Conservation (phyloP, 2,797 vertebrate genomes). For the Sciaenops ocellatus region DNA sequence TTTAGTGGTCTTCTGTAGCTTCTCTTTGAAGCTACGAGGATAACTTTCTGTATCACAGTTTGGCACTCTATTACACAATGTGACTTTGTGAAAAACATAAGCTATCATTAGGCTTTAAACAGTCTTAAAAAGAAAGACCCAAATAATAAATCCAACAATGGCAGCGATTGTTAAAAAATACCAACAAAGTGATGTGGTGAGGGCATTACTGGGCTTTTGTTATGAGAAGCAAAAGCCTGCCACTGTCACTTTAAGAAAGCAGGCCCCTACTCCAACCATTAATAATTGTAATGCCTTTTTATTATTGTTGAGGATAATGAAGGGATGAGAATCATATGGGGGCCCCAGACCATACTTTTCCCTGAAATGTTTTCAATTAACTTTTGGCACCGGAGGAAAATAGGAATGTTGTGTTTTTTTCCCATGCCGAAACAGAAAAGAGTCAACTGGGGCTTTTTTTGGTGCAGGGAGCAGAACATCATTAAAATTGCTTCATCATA, state of each 20-base stretch:
- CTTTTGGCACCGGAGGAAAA: constrained; percentile 91
- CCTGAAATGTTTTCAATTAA: constrained; percentile 97
- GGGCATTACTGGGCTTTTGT: constrained; percentile 49
- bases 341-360: constrained; percentile 69
- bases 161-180: constrained; percentile 31
- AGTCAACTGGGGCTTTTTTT: constrained; percentile 62
- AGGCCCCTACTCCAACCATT: constrained; percentile 85
- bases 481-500: constrained; percentile 93
- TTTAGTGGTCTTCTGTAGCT: neutral
- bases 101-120: constrained; percentile 1
- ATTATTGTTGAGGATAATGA: constrained; percentile 89
- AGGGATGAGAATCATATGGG: constrained; percentile 82
- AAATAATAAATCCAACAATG: constrained; percentile 44
- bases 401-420: constrained; percentile 87
- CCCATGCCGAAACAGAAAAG: constrained; percentile 90
- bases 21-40: neutral
- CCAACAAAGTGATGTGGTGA: constrained; percentile 21
- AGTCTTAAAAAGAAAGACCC: neutral
- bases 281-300: constrained; percentile 91
- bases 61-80: neutral
- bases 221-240: constrained; percentile 37
- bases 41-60: neutral
- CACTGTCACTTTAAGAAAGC: constrained; percentile 85
- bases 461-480: constrained; percentile 85
- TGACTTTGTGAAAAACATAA: neutral